Evolutionary conservation across 2,113 vertebrate genomes (phyloP).

Genomic region (Entomyzon cyanotis): DNA sequence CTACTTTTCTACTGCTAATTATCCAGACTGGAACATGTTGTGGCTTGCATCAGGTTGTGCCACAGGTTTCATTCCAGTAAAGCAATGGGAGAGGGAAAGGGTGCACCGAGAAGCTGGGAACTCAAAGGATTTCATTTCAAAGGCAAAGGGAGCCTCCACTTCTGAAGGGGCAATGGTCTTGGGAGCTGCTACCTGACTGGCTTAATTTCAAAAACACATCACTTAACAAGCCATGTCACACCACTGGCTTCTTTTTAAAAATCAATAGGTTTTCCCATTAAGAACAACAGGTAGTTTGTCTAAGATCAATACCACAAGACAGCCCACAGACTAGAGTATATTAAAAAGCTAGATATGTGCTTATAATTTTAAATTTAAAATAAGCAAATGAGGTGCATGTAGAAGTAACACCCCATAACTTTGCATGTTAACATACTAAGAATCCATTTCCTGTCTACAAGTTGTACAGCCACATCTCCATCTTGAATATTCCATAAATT

Average conservation of each 20-base stretch:
- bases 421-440: background rate
- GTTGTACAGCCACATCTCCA: background rate
- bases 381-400: background rate
- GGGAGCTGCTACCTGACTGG: background rate
- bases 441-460: background rate
- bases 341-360: background rate
- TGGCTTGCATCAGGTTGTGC: fast-evolving
- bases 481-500: background rate
- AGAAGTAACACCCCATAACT: background rate
- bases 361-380: background rate
- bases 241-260: background rate
- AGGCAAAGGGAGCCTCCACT: background rate
- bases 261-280: background rate
- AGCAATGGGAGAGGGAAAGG: background rate
- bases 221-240: background rate
- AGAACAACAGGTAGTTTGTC: background rate
- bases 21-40: background rate
- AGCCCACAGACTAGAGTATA: background rate
- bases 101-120: background rate
- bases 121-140: background rate
- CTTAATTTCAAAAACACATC: background rate
- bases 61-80: background rate
- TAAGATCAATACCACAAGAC: background rate
- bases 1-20: background rate
- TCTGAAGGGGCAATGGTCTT: background rate